Conservation (phyloP, 2,113 vertebrate genomes). For the Desmodus rotundus region DNA sequence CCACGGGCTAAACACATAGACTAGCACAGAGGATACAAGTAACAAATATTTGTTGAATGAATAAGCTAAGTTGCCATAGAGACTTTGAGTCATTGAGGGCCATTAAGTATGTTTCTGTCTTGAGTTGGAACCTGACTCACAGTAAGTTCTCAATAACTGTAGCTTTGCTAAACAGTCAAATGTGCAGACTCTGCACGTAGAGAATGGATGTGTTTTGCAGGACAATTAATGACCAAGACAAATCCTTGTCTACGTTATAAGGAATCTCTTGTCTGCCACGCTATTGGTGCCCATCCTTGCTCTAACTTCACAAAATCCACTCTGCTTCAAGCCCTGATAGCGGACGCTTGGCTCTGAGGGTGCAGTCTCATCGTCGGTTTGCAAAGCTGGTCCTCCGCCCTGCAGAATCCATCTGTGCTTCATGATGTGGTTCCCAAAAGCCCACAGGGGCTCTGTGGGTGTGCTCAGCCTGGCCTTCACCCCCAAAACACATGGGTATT, state of each 20-base stretch:
- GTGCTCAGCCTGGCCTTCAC: not conserved
- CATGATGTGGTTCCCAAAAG: not conserved
- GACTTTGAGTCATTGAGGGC: not conserved
- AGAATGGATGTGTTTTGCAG: not conserved
- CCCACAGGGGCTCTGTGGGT: not conserved
- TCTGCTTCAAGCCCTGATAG: not conserved
- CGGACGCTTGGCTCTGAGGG: not conserved
- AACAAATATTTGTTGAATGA: not conserved
- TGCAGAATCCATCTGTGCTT: constrained; percentile 38
- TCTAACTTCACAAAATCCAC: not conserved
- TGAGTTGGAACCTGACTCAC: not conserved
- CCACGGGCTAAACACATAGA: not conserved
- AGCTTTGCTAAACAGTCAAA: not conserved
- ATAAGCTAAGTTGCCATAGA: not conserved
- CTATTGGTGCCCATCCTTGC: not conserved
- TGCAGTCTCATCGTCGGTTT: not conserved
- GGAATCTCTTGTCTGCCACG: not conserved
- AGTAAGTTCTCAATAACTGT: not conserved
- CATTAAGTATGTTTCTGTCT: not conserved
- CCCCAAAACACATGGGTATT: not conserved
- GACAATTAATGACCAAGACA: not conserved
- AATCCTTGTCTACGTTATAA: not conserved
- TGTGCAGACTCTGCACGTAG: not conserved
- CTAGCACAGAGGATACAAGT: not conserved
- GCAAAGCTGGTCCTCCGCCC: not conserved